Conservation (phyloP, 2,888 invertebrate genomes). For the Macaria liturata region DNA sequence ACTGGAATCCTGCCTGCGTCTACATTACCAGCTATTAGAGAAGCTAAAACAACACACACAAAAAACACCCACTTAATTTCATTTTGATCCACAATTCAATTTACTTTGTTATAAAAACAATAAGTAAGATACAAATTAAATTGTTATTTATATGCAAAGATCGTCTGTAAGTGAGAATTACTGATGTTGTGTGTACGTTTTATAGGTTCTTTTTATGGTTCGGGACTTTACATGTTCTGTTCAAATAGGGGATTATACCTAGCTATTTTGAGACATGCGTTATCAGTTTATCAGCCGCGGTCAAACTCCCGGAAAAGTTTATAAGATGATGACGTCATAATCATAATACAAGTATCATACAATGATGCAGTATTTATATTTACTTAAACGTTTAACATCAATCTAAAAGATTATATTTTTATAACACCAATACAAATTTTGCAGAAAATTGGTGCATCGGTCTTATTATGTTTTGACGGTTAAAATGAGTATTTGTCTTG, state of each 20-base stretch:
- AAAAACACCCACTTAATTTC: slow-evolving; percentile 34
- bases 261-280: slow-evolving; percentile 20
- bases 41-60: slow-evolving; percentile 28
- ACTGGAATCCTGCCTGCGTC: slow-evolving; percentile 52
- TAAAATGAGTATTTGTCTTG: no score
- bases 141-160: slow-evolving; percentile 20
- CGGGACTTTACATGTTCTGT: slow-evolving; percentile 28
- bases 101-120: no score
- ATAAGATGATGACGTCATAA: neutral
- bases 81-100: slow-evolving; percentile 24
- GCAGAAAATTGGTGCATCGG: no score
- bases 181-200: slow-evolving; percentile 19
- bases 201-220: slow-evolving; percentile 19
- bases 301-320: no score
- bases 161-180: slow-evolving; percentile 1
- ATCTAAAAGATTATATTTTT: no score
- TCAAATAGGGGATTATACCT: slow-evolving; percentile 4
- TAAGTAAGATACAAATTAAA: neutral
- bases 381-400: no score
- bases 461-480: no score
- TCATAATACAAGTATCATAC: neutral
- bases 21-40: slow-evolving; percentile 35
- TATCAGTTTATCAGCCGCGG: no score
- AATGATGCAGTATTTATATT: no score
- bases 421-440: no score